Conservation (phyloP, 2,797 vertebrate genomes). For the Adelosebastes latens region DNA sequence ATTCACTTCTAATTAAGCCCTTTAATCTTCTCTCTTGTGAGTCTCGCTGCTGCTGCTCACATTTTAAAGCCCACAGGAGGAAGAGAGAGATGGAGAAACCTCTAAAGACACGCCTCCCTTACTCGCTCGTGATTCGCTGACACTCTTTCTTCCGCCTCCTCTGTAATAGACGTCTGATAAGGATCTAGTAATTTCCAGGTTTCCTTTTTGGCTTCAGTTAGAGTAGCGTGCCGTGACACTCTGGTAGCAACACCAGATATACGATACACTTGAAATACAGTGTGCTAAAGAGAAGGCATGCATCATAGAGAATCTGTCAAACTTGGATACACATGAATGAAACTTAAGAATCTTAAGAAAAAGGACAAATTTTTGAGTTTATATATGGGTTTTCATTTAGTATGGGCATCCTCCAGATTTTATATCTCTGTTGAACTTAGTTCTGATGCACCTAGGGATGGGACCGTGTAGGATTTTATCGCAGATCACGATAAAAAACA, state of each 20-base stretch:
- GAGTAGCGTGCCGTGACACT: not conserved
- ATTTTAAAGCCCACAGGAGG: conserved; percentile 64
- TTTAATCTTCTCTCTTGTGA: conserved; percentile 66
- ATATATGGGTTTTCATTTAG: not conserved
- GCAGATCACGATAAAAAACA: too few relatives aligned
- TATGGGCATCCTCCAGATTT: not conserved
- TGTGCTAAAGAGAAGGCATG: not conserved
- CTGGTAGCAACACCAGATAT: not conserved
- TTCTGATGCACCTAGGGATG: not conserved
- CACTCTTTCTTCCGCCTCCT: conserved; percentile 3
- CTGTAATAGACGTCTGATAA: conserved; percentile 28
- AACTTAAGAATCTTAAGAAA: not conserved
- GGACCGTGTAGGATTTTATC: too few relatives aligned
- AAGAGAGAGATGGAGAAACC: conserved; percentile 40
- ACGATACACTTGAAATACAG: not conserved
- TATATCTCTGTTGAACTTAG: not conserved
- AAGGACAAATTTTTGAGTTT: not conserved
- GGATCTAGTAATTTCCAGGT: conserved; percentile 7
- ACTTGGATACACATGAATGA: not conserved
- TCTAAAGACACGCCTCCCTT: conserved; percentile 25
- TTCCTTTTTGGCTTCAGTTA: conserved; percentile 8
- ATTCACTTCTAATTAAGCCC: conserved; percentile 79
- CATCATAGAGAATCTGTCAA: not conserved
- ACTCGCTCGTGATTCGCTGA: conserved; percentile 1
- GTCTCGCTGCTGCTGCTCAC: conserved; percentile 56